Conservation (phyloP, 2,113 vertebrate species). For the Alouatta palliata region DNA sequence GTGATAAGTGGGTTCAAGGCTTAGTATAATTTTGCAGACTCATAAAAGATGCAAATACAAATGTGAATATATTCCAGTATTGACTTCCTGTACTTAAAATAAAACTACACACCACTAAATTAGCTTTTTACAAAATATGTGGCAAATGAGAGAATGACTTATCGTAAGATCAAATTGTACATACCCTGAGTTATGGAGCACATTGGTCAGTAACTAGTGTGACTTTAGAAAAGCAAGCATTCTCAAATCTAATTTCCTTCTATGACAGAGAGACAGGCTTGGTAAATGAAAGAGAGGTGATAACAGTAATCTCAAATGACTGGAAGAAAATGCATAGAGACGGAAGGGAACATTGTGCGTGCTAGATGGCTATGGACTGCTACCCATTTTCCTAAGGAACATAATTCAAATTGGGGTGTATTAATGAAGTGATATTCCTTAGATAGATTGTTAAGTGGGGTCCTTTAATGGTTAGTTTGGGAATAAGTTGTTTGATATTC, state of each 20-base stretch:
- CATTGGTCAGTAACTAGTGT: neutral
- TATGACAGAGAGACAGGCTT: neutral
- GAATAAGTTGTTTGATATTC: neutral
- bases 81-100: neutral
- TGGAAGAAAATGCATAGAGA: neutral
- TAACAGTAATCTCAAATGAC: neutral
- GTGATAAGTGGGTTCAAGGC: slow-evolving; percentile 12
- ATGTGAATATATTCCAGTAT: neutral
- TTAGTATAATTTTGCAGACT: slow-evolving; percentile 56
- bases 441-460: neutral
- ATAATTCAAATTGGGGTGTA: neutral
- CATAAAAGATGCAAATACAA: slow-evolving; percentile 23
- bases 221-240: slow-evolving; percentile 5
- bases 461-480: neutral
- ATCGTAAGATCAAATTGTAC: slow-evolving; percentile 14
- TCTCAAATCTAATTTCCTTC: slow-evolving; percentile 21
- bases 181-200: neutral
- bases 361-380: neutral
- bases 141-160: neutral
- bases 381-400: slow-evolving; percentile 13
- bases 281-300: neutral
- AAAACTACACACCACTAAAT: neutral
- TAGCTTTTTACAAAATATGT: neutral
- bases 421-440: neutral
- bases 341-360: neutral